Evolutionary conservation across 2,797 vertebrate species (phyloP), one percentile per base, ranked within the genome.

Genomic region (Podargus strigoides): DNA sequence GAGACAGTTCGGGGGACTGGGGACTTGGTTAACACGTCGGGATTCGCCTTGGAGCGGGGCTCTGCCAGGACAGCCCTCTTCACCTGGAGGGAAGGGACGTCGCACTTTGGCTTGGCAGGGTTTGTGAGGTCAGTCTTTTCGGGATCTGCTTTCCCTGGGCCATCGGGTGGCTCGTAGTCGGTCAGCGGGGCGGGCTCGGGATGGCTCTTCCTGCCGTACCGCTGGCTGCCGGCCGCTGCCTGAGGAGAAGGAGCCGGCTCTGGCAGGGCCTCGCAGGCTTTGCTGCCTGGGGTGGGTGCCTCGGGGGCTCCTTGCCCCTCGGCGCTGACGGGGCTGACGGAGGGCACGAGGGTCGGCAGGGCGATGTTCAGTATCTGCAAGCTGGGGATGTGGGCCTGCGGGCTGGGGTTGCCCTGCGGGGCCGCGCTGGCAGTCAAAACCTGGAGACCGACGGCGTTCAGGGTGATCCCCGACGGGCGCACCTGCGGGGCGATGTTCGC

Each of bases 281-380:
- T 96, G 96, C 64, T 39, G 30, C 81, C 94, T 6, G 93, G 3
- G 7, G 95, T 10, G 7, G 96, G 88, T 3, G 20, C 50, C 63
- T 98, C 97, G 0, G 95, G 27, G 20, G 90, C 53, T 28, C 88
- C 97, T 3, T 93, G 96, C 49, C 98, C 96, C 5, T 97, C 94
- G 26, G 97, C 2, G 5, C 97, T 78, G 3, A 98, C 94, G 0
- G 98, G 98, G 89, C 98, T 98, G 27, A 99, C 97, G 0, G 99
- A 98, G 27, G 99, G 98, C 58, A 99, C 98, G 85, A 99, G 96
- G 37, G 99, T 97, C 0, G 99, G 99, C 91, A 99, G 95, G 58
- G 99, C 98, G 10, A 99, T 99, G 97, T 99, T 99, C 10, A 99
- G 94, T 62, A 99, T 99, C 97, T 99, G 99, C 78, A 99, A 97